Evolutionary conservation across 64 coral and sea anemone species (phyloP).

Genomic region (Pocillopora damicornis): DNA sequence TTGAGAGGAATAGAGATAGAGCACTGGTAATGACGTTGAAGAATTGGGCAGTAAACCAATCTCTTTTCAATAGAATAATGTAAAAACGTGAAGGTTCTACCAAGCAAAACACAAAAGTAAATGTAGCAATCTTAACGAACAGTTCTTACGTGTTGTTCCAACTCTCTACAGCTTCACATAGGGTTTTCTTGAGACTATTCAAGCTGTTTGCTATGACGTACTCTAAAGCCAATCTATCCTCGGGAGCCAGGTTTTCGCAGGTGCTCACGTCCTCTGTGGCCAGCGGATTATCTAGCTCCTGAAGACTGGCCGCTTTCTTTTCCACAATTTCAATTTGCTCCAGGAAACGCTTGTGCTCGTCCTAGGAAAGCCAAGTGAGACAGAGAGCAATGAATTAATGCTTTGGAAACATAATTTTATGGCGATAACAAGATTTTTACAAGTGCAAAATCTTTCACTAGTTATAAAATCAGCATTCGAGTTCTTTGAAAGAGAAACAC

Average conservation of each 20-base stretch:
- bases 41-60: too few species aligned
- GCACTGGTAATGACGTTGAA: too few species aligned
- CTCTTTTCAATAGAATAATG: too few species aligned
- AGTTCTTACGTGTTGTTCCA: constrained; percentile 78
- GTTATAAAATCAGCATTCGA: too few species aligned
- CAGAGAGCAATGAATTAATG: too few species aligned
- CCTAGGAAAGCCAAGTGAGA: constrained; percentile 19
- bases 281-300: constrained; percentile 46
- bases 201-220: constrained; percentile 93
- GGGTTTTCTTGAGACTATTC: constrained; percentile 81
- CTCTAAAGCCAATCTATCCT: constrained; percentile 70
- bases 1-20: too few species aligned
- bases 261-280: constrained; percentile 23
- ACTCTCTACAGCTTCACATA: constrained; percentile 81
- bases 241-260: constrained; percentile 41
- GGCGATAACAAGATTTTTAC: too few species aligned
- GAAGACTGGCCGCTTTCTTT: constrained; percentile 74
- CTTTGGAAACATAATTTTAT: too few species aligned
- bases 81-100: too few species aligned
- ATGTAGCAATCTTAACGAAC: not conserved
- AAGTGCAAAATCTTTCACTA: too few species aligned
- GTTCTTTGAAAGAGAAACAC: too few species aligned
- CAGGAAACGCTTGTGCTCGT: constrained; percentile 61
- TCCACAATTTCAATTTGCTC: constrained; percentile 83
- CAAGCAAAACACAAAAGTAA: too few species aligned